Conservation (phyloP, 2,888 invertebrate species). For the Mellilla xanthometata region DNA sequence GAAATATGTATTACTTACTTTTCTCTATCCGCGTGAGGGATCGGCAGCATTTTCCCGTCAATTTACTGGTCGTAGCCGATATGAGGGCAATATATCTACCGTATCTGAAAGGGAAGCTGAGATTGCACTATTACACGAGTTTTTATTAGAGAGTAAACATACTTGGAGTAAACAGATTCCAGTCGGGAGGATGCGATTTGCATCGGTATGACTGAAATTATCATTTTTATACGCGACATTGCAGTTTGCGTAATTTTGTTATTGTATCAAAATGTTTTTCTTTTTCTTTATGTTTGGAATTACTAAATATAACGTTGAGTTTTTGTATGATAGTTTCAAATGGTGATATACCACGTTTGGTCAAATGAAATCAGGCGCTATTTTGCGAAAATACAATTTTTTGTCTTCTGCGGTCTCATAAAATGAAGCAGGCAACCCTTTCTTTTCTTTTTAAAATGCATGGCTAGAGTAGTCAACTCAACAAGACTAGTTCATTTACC, state of each 20-base stretch:
- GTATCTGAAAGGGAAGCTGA: slow-evolving; percentile 60
- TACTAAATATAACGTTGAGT: neutral
- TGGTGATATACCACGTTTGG: no score
- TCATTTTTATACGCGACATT: slow-evolving; percentile 32
- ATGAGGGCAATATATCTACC: slow-evolving; percentile 64
- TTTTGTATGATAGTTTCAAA: no score
- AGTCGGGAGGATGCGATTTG: slow-evolving; percentile 29
- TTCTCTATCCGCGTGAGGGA: slow-evolving; percentile 54
- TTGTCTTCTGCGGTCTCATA: no score
- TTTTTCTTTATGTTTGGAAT: slow-evolving; percentile 1
- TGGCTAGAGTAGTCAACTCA: no score
- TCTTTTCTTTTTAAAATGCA: no score
- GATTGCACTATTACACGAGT: slow-evolving; percentile 60
- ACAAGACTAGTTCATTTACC: neutral
- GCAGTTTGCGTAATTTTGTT: slow-evolving; percentile 22
- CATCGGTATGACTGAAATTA: slow-evolving; percentile 37
- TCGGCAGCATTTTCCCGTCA: slow-evolving; percentile 61
- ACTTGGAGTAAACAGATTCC: slow-evolving; percentile 31
- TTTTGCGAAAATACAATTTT: no score
- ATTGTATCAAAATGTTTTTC: slow-evolving; percentile 18
- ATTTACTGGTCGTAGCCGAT: slow-evolving; percentile 59
- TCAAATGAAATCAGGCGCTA: no score
- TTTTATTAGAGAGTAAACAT: slow-evolving; percentile 50
- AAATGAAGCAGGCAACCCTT: no score
- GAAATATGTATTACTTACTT: slow-evolving; percentile 63